These are phyloP conservation scores for Chloroceryle aenea DNA, from an alignment of 2,113 vertebrate species.

Conservation along the genomic window DNA sequence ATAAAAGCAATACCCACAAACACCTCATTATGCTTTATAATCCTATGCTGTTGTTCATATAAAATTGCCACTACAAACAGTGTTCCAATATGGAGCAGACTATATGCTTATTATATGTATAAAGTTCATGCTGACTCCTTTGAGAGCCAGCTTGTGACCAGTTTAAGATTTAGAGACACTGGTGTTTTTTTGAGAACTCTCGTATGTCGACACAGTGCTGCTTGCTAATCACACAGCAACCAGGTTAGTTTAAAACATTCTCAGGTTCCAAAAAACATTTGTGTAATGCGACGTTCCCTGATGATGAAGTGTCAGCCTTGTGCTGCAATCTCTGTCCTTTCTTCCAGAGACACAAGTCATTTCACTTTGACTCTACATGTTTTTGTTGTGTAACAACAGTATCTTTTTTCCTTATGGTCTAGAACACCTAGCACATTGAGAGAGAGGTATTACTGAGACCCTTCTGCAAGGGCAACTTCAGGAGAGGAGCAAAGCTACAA, in stretches of 20 bases:
- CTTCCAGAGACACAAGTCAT: neutral
- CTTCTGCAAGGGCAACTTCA: neutral
- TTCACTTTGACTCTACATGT: neutral
- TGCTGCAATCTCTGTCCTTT: neutral
- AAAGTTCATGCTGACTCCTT: neutral
- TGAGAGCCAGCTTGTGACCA: neutral
- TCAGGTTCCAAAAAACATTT: neutral
- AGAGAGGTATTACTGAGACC: neutral
- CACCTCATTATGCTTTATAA: rapidly evolving
- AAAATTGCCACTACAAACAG: neutral
- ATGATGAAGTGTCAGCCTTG: neutral
- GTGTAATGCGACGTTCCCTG: neutral
- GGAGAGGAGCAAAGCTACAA: neutral
- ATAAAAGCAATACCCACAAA: neutral
- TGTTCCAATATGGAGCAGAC: neutral
- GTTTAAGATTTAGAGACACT: neutral
- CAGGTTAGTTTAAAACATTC: neutral
- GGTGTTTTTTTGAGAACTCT: neutral
- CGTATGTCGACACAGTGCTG: rapidly evolving
- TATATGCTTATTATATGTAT: rapidly evolving
- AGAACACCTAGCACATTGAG: rapidly evolving
- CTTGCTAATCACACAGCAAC: neutral
- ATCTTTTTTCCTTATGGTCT: neutral
- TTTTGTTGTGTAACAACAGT: neutral
- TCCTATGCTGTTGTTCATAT: neutral